phyloP scores from a whole-genome alignment of 2,888 invertebrate species.

The Papilio demoleus region DNA sequence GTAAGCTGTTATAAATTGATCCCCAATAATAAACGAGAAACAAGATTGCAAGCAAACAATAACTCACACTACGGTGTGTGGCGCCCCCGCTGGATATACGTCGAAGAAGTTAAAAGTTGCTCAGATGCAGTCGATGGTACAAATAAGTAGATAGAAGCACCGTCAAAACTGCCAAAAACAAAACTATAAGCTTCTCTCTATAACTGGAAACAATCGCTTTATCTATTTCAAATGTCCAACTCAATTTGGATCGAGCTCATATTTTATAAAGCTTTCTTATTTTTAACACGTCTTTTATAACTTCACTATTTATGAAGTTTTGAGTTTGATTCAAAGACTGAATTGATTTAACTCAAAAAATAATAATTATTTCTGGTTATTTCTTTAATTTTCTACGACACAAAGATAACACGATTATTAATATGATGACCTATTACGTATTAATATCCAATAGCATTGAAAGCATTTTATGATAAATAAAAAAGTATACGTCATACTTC shows the following conservation, averaged over 20 bases:
- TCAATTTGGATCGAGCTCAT: slow-evolving; percentile 72
- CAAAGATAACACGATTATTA: not conserved
- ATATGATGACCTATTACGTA: slow-evolving; percentile 38
- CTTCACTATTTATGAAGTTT: not conserved
- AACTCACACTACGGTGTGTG: slow-evolving; percentile 64
- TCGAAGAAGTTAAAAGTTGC: slow-evolving; percentile 78
- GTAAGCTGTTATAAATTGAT: too few relatives aligned
- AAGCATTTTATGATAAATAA: slow-evolving; percentile 69
- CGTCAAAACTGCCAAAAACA: slow-evolving; percentile 84
- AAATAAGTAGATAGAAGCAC: slow-evolving; percentile 81
- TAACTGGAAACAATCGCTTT: slow-evolving; percentile 78
- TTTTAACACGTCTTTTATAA: not conserved
- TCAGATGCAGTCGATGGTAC: slow-evolving; percentile 76
- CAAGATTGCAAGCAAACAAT: slow-evolving; percentile 62
- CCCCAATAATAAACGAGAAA: slow-evolving; percentile 14
- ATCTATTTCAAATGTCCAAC: slow-evolving; percentile 80
- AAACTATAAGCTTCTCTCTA: slow-evolving; percentile 83
- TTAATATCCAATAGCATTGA: slow-evolving; percentile 59
- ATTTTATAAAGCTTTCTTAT: slow-evolving; percentile 60
- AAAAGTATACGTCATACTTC: slow-evolving; percentile 56
- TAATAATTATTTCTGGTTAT: too few relatives aligned
- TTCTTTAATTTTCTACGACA: not conserved
- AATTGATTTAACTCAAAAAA: not conserved
- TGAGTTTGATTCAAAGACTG: not conserved
- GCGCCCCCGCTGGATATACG: slow-evolving; percentile 73